Evolutionary conservation across 2,797 vertebrate genomes (phyloP), one percentile per base, ranked within the genome.

Genomic region (Cheirogaleus major): DNA sequence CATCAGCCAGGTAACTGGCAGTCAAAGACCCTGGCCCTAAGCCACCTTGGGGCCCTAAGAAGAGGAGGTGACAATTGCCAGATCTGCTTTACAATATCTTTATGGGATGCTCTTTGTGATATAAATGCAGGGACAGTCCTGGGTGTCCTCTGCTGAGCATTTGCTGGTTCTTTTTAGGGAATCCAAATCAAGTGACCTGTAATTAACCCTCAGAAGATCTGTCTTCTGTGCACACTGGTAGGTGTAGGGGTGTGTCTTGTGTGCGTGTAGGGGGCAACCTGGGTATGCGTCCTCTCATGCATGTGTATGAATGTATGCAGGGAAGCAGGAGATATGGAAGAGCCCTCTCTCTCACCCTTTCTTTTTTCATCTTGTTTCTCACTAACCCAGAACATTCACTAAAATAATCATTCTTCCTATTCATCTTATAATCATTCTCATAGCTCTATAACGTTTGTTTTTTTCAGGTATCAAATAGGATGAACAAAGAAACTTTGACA

Each of bases 151-250:
- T 13, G 48, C 1, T 15, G 13, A 3, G 3, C 4, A 32, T 52
- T 89, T 95, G 61, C 69, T 89, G 82, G 22, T 89, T 92, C 80
- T 91, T 52, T 75, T 73, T 69, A 52, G 35, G 11, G 13, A 84
- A 6, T 69, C 38, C 35, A 81, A 57, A 87, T 82, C 13, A 27
- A 61, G 27, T n/a, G 81, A 87, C 48, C 84, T 50, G 8, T n/a
- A 41, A 50, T 70, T 78, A 73, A 59, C n/a, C 50, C 25, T 75
- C 38, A 92, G 65, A 75, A 92, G 61, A 41, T n/a, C 23, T 84
- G 27, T 67, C 55, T 35, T 76, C 90, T 57, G 27, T 61, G n/a
- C n/a, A 45, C 76, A 84, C 75, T 55, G 75, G 48, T 55, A 78
- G 75, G 32, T 61, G 32, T 4, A 20, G 70, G 59, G 18, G n/a